A percentile compares a stretch with the other conserved stretches of the same genome.
These are phyloP conservation scores for Ascaphus truei DNA, from an alignment of 2,113 vertebrate genomes.

Conservation along the genomic window DNA sequence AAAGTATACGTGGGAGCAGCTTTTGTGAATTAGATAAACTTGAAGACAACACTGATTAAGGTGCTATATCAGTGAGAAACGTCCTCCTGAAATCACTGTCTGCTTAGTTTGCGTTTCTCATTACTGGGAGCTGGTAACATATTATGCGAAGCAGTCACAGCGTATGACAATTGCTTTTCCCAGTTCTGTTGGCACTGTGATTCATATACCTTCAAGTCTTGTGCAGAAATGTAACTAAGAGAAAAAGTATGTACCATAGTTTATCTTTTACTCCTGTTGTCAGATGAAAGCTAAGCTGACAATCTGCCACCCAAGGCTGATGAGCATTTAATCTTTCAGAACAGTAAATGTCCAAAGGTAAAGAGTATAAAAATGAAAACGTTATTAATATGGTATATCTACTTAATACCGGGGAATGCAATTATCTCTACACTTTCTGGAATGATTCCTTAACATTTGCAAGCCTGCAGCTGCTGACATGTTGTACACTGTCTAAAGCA, in stretches of 20 bases:
- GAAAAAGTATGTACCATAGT: background rate
- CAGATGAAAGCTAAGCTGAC: slow-evolving; percentile 31
- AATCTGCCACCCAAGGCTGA: slow-evolving; percentile 22
- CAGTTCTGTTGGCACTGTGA: background rate
- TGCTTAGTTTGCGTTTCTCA: background rate
- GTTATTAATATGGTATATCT: slow-evolving; percentile 33
- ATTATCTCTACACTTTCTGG: slow-evolving; percentile 39
- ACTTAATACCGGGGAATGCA: slow-evolving; percentile 43
- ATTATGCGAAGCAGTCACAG: background rate
- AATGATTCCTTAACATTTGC: slow-evolving; percentile 38
- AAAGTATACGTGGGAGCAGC: too few relatives aligned
- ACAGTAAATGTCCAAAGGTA: slow-evolving; percentile 29
- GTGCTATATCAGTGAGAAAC: too few relatives aligned
- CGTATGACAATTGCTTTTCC: background rate
- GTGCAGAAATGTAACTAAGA: background rate
- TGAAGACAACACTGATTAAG: too few relatives aligned
- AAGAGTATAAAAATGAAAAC: slow-evolving; percentile 30
- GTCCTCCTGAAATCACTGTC: too few relatives aligned
- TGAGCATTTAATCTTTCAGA: slow-evolving; percentile 29
- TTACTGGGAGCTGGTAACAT: background rate
- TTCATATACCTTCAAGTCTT: background rate
- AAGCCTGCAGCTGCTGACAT: slow-evolving; percentile 31
- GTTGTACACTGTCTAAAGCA: background rate
- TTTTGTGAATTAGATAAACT: too few relatives aligned
- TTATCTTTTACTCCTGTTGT: slow-evolving; percentile 14